Percentiles rank a stretch among this genome's conserved stretches.
Evolutionary conservation across 2,888 invertebrate genomes (phyloP).

Genomic region (Harpalus rufipes): DNA sequence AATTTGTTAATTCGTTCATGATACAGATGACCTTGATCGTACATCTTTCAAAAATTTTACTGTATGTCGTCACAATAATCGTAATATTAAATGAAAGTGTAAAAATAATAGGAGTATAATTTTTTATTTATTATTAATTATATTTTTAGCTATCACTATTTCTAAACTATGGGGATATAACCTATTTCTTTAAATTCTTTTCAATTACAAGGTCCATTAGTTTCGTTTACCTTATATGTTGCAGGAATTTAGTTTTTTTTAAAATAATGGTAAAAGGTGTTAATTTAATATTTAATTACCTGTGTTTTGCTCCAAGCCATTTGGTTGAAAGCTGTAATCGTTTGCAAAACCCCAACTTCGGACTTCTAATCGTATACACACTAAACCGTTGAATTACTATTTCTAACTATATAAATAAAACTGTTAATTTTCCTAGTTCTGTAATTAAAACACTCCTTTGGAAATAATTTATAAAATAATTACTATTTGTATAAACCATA

Average conservation of each 20-base stretch:
- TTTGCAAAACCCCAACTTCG: not conserved
- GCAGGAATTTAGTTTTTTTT: not conserved
- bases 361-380: not conserved
- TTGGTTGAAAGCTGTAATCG: not conserved
- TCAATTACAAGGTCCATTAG: not conserved
- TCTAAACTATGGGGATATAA: too few species aligned
- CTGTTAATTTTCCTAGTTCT: not conserved
- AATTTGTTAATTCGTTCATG: too few species aligned
- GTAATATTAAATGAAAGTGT: too few species aligned
- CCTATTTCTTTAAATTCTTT: too few species aligned
- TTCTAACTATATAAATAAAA: not conserved
- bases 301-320: not conserved
- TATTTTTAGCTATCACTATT: too few species aligned
- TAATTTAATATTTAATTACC: not conserved
- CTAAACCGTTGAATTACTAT: not conserved
- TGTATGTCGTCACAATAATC: too few species aligned
- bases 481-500: not conserved
- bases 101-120: too few species aligned
- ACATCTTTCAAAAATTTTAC: too few species aligned
- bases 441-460: not conserved
- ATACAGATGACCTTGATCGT: too few species aligned
- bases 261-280: constrained; percentile 1
- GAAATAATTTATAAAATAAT: not conserved
- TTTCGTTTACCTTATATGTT: not conserved
- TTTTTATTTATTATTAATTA: too few species aligned